phyloP scores from a whole-genome alignment of 2,113 vertebrate species.

The Equus przewalskii region DNA sequence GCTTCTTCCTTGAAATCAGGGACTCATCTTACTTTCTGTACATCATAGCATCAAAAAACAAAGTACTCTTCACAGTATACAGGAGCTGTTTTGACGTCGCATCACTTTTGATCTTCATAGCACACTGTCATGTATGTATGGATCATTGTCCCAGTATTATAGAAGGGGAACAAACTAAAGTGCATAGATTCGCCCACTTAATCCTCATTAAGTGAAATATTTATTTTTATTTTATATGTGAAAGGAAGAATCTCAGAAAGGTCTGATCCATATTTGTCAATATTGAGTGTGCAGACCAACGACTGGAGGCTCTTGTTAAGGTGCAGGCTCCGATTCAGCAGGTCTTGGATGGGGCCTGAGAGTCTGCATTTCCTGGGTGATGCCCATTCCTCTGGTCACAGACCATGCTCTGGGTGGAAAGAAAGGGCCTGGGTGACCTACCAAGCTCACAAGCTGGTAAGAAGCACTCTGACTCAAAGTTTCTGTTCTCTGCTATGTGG shows the following conservation, averaged over 20 bases:
- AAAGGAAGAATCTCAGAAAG: neutral
- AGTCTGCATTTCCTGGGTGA: neutral
- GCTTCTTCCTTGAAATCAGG: neutral
- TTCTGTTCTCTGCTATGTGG: neutral
- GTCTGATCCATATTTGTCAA: neutral
- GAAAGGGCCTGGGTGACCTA: no score
- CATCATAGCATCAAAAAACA: neutral
- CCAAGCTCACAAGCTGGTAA: rapidly evolving
- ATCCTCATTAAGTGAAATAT: neutral
- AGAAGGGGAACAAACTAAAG: neutral
- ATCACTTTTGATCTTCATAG: neutral
- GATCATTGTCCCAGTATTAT: rapidly evolving
- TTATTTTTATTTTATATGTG: neutral
- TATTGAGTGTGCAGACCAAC: neutral
- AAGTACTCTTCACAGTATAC: neutral
- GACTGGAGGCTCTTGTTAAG: neutral
- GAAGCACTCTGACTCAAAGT: neutral
- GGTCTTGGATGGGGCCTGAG: no score
- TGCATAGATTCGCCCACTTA: neutral
- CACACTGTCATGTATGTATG: rapidly evolving
- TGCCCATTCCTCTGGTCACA: rapidly evolving
- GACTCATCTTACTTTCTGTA: neutral
- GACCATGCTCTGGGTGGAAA: neutral
- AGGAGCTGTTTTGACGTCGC: rapidly evolving
- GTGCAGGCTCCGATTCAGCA: neutral